Base-by-base conservation (phyloP, 2,888 invertebrate species). In the Agrochola litura region DNA sequence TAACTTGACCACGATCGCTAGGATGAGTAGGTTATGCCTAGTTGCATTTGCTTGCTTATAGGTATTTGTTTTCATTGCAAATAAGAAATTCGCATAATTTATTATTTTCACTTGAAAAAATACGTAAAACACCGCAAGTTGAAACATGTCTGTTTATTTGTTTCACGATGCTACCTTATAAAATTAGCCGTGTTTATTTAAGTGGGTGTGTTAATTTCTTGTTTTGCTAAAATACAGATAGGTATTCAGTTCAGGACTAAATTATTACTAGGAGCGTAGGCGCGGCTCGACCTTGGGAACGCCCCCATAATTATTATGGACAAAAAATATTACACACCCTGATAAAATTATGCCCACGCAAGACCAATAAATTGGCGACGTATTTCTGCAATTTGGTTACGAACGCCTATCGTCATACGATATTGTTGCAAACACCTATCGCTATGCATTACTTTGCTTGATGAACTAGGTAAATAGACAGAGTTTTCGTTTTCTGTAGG, bases 231-330 rank as follows among this genome's bases (percentile, higher is more conserved):
- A 49, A 41, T 25, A 14, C 10, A 14, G 1, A 3, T 71, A 14
- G 1, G 2, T 71, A 56, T 5, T 67, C 37, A 60, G 61, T 46
- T 70, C 60, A 61, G 68, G 69, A 71, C 10, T 46, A 69, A 10
- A 75, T 60, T 78, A 78, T 65, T 16, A 61, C 25, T 66, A 61
- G 68, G 61, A 76, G 66, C 65, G 69, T 80, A 76, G 80, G 74
- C 77, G 80, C 76, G 79, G 60, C 64, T 56, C 83, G 86, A 86
- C 90, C 86, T 89, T 89, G 86, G 79, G 46, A 77, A 87, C 87
- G 87, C 86, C 84, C 83, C 84, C 88, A 63, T 78, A 58, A 8
- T 60, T 19, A 68, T 6, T 64, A 60, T 66, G 70, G 6, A 56
- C 65, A 60, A 75, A 76, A 77, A 81, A 64, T 61, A 63, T 56